Percentiles rank a stretch among this genome's conserved stretches.
phyloP scores from a whole-genome alignment of 2,113 vertebrate genomes.

The Furnarius figulus region DNA sequence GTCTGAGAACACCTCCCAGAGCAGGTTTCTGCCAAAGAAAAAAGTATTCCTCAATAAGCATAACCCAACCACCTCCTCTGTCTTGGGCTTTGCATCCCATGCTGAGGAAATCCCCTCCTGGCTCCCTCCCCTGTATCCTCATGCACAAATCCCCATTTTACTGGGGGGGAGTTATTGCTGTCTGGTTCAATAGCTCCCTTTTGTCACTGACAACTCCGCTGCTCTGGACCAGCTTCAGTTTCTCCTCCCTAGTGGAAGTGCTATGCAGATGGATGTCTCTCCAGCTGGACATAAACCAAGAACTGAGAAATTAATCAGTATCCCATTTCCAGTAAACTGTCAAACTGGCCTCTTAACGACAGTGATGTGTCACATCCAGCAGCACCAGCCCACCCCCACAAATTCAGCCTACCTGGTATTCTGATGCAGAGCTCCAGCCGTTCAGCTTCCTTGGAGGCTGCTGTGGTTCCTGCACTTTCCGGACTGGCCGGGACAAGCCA shows the following conservation, averaged over 20 bases:
- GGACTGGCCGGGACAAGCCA: constrained; percentile 56
- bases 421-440: constrained; percentile 77
- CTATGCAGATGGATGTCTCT: background rate
- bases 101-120: background rate
- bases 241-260: background rate
- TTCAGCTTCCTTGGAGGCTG: constrained; percentile 80
- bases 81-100: background rate
- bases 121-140: background rate
- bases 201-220: background rate
- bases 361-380: rapidly evolving
- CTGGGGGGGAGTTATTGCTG: background rate
- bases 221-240: background rate
- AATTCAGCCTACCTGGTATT: constrained; percentile 80
- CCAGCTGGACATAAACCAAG: background rate
- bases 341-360: background rate
- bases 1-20: constrained; percentile 49
- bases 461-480: constrained; percentile 78
- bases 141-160: background rate
- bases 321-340: background rate
- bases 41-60: background rate
- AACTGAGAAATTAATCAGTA: background rate
- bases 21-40: constrained; percentile 74
- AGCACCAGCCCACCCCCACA: background rate
- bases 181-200: background rate
- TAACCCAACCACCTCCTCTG: background rate